These are phyloP conservation scores for Sandelia bainsii DNA, from an alignment of 2,797 vertebrate species.

Conservation along the genomic window DNA sequence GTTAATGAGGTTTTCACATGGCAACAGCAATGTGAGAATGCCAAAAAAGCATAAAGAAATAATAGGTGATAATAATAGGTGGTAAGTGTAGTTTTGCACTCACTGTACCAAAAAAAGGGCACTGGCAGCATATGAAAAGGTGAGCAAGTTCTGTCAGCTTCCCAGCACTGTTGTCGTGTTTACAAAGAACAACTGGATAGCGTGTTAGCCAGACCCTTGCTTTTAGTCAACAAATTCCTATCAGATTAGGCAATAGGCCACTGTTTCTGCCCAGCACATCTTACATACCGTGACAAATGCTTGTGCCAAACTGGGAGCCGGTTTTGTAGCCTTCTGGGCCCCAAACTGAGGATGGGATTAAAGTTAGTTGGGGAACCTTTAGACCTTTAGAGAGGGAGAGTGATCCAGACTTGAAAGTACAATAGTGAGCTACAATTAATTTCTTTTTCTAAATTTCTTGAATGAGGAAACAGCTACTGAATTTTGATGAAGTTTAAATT, in stretches of 20 bases:
- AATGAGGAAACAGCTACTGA: neutral
- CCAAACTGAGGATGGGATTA: conserved; percentile 35
- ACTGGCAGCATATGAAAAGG: conserved; percentile 16
- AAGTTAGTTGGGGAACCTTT: conserved; percentile 31
- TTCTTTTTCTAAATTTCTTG: no score
- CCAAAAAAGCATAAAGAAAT: conserved; percentile 13
- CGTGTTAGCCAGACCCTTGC: conserved; percentile 70
- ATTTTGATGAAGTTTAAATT: neutral
- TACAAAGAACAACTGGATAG: conserved; percentile 75
- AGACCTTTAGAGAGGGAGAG: neutral
- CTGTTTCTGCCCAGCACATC: conserved; percentile 74
- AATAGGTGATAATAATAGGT: neutral
- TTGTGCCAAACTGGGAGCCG: conserved; percentile 44
- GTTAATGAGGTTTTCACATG: conserved; percentile 41
- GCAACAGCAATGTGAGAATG: conserved; percentile 14
- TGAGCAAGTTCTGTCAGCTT: conserved; percentile 53
- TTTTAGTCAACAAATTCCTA: conserved; percentile 84
- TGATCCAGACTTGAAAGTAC: neutral
- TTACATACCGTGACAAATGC: conserved; percentile 76
- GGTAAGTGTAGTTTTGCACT: conserved; percentile 34
- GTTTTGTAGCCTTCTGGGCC: conserved; percentile 23
- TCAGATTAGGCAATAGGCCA: conserved; percentile 81
- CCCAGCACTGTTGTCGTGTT: conserved; percentile 73
- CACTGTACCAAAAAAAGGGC: conserved; percentile 11
- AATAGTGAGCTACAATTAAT: neutral